Conservation (phyloP, 2,113 vertebrate genomes). For the Halcyon senegalensis region DNA sequence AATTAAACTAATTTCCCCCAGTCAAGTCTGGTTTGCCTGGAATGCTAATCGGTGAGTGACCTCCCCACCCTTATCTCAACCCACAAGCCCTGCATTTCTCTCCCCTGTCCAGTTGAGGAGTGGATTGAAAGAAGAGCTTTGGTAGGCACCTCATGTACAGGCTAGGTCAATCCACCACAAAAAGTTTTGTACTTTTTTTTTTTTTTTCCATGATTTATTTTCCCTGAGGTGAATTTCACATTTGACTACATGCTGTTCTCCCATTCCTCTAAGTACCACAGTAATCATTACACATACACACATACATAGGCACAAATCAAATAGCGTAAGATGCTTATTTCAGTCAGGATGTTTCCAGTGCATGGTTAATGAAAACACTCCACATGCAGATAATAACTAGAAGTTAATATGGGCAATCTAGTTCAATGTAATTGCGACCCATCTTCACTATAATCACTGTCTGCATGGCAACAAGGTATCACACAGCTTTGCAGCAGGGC, state of each 20-base stretch:
- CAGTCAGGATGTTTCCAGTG: slow-evolving; percentile 40
- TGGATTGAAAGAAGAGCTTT: background rate
- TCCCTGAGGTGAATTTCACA: slow-evolving; percentile 24
- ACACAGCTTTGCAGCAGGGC: background rate
- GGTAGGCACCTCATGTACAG: background rate
- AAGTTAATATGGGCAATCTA: slow-evolving; percentile 7
- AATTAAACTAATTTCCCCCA: background rate
- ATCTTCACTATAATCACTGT: slow-evolving; percentile 23
- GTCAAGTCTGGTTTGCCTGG: background rate
- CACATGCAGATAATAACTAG: slow-evolving; percentile 33
- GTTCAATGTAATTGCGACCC: slow-evolving; percentile 19
- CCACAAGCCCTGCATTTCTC: background rate
- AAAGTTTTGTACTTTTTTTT: slow-evolving; percentile 40
- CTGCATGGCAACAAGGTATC: slow-evolving; percentile 9
- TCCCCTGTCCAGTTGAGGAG: background rate
- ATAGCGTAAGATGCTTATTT: slow-evolving; percentile 40
- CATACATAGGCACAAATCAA: background rate
- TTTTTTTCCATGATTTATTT: background rate
- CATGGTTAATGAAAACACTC: slow-evolving; percentile 53
- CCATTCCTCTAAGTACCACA: background rate
- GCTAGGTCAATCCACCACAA: background rate
- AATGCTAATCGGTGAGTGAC: background rate
- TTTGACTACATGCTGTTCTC: slow-evolving; percentile 1
- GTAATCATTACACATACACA: background rate
- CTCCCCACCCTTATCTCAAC: background rate